Conservation (phyloP, 2,797 vertebrate genomes). For the Avahi laniger region DNA sequence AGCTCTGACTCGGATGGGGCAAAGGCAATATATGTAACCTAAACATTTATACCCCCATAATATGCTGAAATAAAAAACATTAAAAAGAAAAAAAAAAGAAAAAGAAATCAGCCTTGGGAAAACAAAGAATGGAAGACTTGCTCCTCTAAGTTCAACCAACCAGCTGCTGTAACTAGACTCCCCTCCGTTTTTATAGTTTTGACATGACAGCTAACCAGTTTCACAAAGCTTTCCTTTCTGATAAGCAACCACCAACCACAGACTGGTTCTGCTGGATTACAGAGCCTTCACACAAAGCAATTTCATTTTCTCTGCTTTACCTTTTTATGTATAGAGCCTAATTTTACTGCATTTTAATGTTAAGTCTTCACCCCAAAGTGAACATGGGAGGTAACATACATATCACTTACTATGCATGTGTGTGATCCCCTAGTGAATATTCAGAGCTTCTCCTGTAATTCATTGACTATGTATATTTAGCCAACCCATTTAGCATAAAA, state of each 20-base stretch:
- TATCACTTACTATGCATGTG: not conserved
- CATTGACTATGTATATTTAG: not conserved
- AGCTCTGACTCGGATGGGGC: too few species aligned
- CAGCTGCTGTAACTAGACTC: not conserved
- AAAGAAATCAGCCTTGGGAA: not conserved
- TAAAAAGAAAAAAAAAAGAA: too few species aligned
- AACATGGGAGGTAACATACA: not conserved
- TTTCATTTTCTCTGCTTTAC: not conserved
- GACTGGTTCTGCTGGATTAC: not conserved
- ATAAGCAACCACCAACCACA: not conserved
- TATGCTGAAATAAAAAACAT: too few species aligned
- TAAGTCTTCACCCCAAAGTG: not conserved
- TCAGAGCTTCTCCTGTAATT: not conserved
- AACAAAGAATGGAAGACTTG: not conserved
- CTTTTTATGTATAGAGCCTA: not conserved
- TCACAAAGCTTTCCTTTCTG: not conserved
- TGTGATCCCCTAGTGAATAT: not conserved
- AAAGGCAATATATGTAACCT: too few species aligned
- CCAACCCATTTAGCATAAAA: not conserved
- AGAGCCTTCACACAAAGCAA: not conserved
- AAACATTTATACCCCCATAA: too few species aligned
- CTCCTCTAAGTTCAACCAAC: not conserved
- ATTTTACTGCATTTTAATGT: not conserved
- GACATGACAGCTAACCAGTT: not conserved
- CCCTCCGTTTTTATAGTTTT: not conserved